Percentiles rank a stretch among this genome's conserved stretches.
Evolutionary conservation across 1,140 invertebrate species (phyloP).

Genomic region (Danaus melanippus): DNA sequence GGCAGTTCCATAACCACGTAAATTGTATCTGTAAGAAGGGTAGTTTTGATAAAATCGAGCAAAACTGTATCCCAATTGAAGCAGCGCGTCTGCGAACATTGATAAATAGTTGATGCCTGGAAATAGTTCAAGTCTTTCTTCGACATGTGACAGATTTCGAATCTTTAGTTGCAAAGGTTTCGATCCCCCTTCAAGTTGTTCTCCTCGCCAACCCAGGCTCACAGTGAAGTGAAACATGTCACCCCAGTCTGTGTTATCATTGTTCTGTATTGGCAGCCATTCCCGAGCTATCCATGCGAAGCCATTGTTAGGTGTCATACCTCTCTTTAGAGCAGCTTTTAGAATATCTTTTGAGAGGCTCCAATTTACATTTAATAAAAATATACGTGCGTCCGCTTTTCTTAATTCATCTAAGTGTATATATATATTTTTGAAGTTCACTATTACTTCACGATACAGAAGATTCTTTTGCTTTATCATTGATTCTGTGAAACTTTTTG

Average conservation of each 20-base stretch:
- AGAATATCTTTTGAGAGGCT: conserved; percentile 10
- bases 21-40: conserved; percentile 8
- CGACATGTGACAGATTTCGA: not conserved
- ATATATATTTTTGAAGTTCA: conserved; percentile 6
- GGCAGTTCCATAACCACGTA: conserved; percentile 1
- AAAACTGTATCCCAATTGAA: conserved; percentile 12
- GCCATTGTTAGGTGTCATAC: conserved; percentile 9
- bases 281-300: conserved; percentile 20
- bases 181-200: conserved; percentile 2
- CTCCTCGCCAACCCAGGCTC: conserved; percentile 15
- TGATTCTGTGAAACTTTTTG: not conserved
- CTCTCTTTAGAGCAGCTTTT: conserved; percentile 3
- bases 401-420: conserved; percentile 1
- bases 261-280: conserved; percentile 10
- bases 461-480: conserved; percentile 1
- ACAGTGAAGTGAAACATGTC: conserved; percentile 8
- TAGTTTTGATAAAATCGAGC: conserved; percentile 8
- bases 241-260: not conserved
- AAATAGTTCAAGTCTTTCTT: not conserved
- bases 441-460: conserved; percentile 2
- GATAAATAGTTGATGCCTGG: conserved; percentile 1
- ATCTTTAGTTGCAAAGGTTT: not conserved
- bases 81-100: conserved; percentile 10
- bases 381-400: conserved; percentile 17
- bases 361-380: conserved; percentile 19